These are phyloP conservation scores for Euura saliciscinereae DNA, from an alignment of 1,140 invertebrate species.

Conservation along the genomic window DNA sequence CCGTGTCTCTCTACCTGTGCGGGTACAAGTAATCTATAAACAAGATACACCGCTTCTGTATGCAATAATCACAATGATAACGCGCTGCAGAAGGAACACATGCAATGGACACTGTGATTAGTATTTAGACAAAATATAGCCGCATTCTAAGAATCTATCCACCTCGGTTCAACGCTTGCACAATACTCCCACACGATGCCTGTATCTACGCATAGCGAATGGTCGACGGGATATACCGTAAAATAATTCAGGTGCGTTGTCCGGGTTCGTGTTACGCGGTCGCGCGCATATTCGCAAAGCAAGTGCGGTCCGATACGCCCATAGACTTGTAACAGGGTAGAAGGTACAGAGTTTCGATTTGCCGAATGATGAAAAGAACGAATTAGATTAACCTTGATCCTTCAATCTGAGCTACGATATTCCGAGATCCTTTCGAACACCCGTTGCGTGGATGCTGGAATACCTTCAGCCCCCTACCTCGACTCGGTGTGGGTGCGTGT, in stretches of 20 bases:
- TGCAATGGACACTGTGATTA: background rate
- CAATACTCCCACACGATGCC: too few relatives aligned
- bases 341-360: too few relatives aligned
- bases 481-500: conserved; percentile 29
- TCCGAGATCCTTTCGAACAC: background rate
- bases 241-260: background rate
- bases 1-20: background rate
- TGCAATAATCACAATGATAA: background rate
- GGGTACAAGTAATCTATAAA: background rate
- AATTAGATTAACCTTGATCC: too few relatives aligned
- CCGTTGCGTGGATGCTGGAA: background rate
- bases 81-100: background rate
- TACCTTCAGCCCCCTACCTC: background rate
- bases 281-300: background rate
- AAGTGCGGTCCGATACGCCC: background rate
- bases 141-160: too few relatives aligned
- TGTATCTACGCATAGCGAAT: too few relatives aligned
- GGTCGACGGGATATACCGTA: background rate
- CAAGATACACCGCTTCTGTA: background rate
- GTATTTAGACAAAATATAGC: too few relatives aligned
- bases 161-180: too few relatives aligned
- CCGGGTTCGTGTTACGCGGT: background rate
- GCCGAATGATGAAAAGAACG: too few relatives aligned
- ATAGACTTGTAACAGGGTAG: too few relatives aligned
- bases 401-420: too few relatives aligned